Base-by-base conservation (phyloP, 2,888 invertebrate species). In the Diachrysia chrysitis region DNA sequence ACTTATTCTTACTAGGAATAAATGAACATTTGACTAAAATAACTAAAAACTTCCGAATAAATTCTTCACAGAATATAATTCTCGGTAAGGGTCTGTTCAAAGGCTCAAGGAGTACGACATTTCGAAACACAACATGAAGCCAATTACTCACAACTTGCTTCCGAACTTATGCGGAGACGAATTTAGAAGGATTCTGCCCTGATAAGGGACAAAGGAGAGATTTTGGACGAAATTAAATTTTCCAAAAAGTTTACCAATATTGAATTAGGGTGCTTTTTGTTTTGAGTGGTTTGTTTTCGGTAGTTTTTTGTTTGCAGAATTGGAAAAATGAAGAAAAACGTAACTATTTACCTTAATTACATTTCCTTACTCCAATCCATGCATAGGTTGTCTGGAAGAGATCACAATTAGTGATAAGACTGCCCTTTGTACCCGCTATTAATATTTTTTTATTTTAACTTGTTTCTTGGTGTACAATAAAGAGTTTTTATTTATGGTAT, bases 71-170 rank as follows among this genome's bases (percentile, higher is more conserved):
- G 57, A 68, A 58, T 42, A 67, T 59, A 69, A 68, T 63, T 66
- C 57, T 58, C 46, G 25, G 46, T 63, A 66, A 58, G 48, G 67
- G 32, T 63, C 29, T 66, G 58, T 58, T 61, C 53, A 65, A 58
- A 72, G 74, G 48, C 58, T 69, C 16, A n/a, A 62, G 42, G 46
- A 42, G 19, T 60, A 55, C 37, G 51, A 65, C 66, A 66, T 63
- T 63, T 61, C 56, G 59, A 57, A 69, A 73, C 55, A 81, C 63
- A 78, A 77, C 71, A 79, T 62, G 65, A 70, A 69, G 70, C 71
- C 79, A 73, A 83, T 83, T 82, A 78, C 79, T 73, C 73, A 73
- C 72, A 74, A 81, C 62, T 80, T 81, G 73, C 79, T 75, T 29
- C 42, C 37, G 59, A 82, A 79, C 73, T 82, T 71, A 67, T 68